Percentiles rank a stretch among this genome's conserved stretches.
phyloP scores from a whole-genome alignment of 2,113 vertebrate species.

The Halcyon senegalensis region DNA sequence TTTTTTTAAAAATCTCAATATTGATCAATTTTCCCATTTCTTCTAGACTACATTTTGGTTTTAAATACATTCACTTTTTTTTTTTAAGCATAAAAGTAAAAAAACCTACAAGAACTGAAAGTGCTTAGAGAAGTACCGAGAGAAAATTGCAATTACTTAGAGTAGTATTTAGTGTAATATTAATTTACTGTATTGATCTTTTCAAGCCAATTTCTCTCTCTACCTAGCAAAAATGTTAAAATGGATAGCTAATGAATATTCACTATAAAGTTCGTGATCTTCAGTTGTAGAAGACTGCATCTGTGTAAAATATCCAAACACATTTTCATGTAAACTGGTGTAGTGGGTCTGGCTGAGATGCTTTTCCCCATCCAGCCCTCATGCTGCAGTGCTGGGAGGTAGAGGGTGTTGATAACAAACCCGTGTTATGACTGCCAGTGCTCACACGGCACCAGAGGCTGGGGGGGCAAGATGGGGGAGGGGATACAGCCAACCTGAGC shows the following conservation, averaged over 20 bases:
- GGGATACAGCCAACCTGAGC: too few relatives aligned
- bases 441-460: too few relatives aligned
- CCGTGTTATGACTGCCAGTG: too few relatives aligned
- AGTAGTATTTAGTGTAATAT: not conserved
- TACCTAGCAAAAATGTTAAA: not conserved
- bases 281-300: not conserved
- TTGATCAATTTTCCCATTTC: not conserved
- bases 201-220: not conserved
- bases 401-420: too few relatives aligned
- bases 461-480: too few relatives aligned
- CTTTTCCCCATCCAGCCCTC: too few relatives aligned
- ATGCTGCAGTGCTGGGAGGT: too few relatives aligned
- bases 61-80: not conserved
- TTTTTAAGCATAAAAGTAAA: not conserved
- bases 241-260: not conserved
- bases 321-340: not conserved
- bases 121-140: not conserved
- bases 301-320: not conserved
- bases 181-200: not conserved
- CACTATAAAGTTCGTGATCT: not conserved
- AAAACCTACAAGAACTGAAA: not conserved
- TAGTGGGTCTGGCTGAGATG: too few relatives aligned
- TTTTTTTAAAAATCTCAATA: not conserved
- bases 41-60: not conserved
- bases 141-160: not conserved